Evolutionary conservation across 1,140 invertebrate species (phyloP), one percentile per base, ranked within the genome.

Genomic region (Scaptodrosophila lebanonensis): DNA sequence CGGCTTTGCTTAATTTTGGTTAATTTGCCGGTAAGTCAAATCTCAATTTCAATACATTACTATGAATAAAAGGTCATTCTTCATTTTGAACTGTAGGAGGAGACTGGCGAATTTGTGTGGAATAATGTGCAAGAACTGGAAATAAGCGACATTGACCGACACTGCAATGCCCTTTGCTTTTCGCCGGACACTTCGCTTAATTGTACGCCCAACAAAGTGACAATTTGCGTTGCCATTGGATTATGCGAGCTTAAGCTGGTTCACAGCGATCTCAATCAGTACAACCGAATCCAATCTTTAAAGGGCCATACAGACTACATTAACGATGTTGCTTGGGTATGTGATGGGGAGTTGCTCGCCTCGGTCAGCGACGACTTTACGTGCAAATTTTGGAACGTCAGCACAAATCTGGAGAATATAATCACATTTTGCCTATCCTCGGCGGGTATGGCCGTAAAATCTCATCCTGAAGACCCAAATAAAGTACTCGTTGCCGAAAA

Each of bases 401-500:
- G 88, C 32, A 89, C 90, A 30, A 89, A 89, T 42, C 87, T 88
- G 56, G 88, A 89, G 69, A 89, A 88, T 59, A 70, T 89, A 15
- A 86, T 88, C 27, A 90, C 88, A 13, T 92, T 94, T 83, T 88
- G 88, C 43, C 86, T 95, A 6, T 90, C 90, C n/a, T 93, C 93
- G 4, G 90, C 93, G 52, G 91, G 91, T 30, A 88, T 94, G 88
- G 88, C 89, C n/a, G 90, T 92, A 0, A 90, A 90, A 60, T 93
- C 91, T 89, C 93, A 94, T 83, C 86, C 86, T 22, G 91, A 92
- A 47, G 93, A 94, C 79, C 88, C 89, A n/a, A 89, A 89, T 16
- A 94, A 94, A 86, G 87, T 95, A 11, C 83, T 95, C 32, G 92
- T 95, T 4, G 93, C 91, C 13, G 93, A 94, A 76, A 94, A 93